Base-by-base conservation (phyloP, 2,888 invertebrate species). In the Amiota minor region DNA sequence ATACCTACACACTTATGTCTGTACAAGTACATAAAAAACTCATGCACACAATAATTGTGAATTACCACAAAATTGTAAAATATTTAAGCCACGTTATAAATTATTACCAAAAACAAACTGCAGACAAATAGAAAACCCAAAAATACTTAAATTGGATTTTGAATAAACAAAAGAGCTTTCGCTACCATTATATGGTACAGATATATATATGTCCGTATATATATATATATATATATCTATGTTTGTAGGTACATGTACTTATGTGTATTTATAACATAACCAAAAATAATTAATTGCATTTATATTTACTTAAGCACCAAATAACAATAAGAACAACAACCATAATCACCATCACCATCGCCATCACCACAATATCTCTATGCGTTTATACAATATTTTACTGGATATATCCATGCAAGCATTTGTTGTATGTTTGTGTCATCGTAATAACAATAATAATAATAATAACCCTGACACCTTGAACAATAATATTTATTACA, bases 181-280 rank as follows among this genome's bases (percentile, higher is more conserved):
- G 16, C 53, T 14, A 16, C 16, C 53, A 53, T 53, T n/a, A 16
- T 53, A 16, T 61, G 11, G 11, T 18, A 23, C 23, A 61, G 23
- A 18, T 6, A 64, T 61, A 61, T 9, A 61, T 61, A 20, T 61
- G 10, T 61, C 1, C 20, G 0, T 11, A 1, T 53, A 53, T 53
- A 53, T 53, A 0, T 53, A 9, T 53, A 9, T 53, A 53, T 53
- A 53, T 53, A 53, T 53, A 0, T 53, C 0, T 53, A 9, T 53
- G 9, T 53, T 0, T 3, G 9, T 53, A 9, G 3, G 16, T 53
- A 9, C 16, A 53, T 59, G 18, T 59, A 59, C 20, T 16, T 64
- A 64, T 64, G n/a, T 59, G 62, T 64, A 64, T 35, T 35, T 64
- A 64, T 64, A 35, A 53, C 14, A 53, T 16, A 53, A 53, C 53